Percentiles rank a stretch among this genome's conserved stretches.
These are phyloP conservation scores for Sebastiscus albofasciatus DNA, from an alignment of 2,797 vertebrate species.

Conservation along the genomic window DNA sequence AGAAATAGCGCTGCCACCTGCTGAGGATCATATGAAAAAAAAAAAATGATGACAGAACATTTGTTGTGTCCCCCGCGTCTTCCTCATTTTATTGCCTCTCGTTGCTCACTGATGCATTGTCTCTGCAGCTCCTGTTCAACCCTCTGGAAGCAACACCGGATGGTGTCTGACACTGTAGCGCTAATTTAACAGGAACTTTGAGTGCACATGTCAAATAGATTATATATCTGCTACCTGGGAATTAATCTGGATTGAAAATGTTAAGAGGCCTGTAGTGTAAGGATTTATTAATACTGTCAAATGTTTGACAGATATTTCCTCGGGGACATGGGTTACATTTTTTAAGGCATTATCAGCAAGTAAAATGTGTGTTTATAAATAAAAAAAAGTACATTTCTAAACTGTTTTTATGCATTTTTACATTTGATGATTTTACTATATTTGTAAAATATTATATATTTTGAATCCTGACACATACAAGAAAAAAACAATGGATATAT, in stretches of 20 bases:
- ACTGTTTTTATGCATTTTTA: not conserved
- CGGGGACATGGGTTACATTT: not conserved
- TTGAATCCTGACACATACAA: not conserved
- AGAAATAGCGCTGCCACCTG: conserved; percentile 84
- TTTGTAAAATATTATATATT: not conserved
- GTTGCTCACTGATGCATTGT: conserved; percentile 24
- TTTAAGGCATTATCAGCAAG: not conserved
- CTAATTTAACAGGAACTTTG: not conserved
- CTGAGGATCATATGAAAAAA: conserved; percentile 68
- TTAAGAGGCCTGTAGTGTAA: not conserved
- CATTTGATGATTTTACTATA: not conserved
- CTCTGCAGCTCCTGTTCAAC: conserved; percentile 8
- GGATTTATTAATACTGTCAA: not conserved
- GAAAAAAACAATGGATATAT: not conserved
- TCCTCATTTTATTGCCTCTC: conserved; percentile 41
- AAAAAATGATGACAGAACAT: conserved; percentile 65
- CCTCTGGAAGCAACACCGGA: not conserved
- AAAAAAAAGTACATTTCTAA: not conserved
- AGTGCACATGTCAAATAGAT: not conserved
- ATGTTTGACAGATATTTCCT: not conserved
- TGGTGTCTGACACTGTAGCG: not conserved
- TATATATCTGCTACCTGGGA: not conserved
- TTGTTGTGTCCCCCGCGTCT: conserved; percentile 54
- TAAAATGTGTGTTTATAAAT: not conserved
- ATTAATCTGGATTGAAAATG: too few relatives aligned